Evolutionary conservation across 2,888 invertebrate genomes (phyloP).

Genomic region (Yponomeuta plumbellus): DNA sequence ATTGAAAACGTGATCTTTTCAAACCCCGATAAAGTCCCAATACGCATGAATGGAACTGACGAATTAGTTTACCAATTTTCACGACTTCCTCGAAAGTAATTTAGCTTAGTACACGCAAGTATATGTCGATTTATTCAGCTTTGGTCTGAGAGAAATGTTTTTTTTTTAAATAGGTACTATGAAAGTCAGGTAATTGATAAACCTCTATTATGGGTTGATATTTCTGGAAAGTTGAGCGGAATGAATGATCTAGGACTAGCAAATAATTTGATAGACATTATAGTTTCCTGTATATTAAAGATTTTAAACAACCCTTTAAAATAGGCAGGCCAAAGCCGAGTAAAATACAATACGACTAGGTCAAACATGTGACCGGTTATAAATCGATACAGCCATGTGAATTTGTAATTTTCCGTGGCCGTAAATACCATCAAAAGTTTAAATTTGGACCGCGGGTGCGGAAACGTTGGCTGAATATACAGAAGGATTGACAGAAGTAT

Average conservation of each 20-base stretch:
- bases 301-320: no score
- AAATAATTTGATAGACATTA: no score
- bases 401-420: constrained; percentile 27
- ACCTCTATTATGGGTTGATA: no score
- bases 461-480: background rate
- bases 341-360: background rate
- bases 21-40: background rate
- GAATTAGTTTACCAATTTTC: background rate
- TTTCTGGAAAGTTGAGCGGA: no score
- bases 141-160: no score
- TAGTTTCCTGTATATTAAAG: no score
- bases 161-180: no score
- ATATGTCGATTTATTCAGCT: no score
- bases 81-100: background rate
- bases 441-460: constrained; percentile 53
- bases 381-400: constrained; percentile 13
- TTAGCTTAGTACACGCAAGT: background rate
- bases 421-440: constrained; percentile 69
- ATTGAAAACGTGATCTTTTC: constrained; percentile 30
- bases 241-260: no score
- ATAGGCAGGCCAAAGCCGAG: no score
- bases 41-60: background rate
- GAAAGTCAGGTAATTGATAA: no score
- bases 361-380: background rate
- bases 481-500: background rate